Evolutionary conservation across 2,113 vertebrate genomes (phyloP).

Genomic region (Colaptes auratus): DNA sequence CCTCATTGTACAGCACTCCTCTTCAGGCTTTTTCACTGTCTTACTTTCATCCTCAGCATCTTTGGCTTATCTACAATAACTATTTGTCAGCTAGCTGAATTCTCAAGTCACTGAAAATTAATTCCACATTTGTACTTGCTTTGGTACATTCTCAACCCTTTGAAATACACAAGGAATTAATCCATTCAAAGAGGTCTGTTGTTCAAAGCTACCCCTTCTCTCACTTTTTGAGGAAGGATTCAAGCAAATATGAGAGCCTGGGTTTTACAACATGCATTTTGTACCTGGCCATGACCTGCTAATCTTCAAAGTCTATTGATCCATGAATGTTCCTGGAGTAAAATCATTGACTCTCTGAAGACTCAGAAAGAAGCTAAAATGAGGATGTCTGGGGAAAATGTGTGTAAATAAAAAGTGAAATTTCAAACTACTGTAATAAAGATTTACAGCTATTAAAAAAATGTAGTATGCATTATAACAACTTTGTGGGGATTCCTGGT

Average conservation of each 20-base stretch:
- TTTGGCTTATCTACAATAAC: conserved; percentile 22
- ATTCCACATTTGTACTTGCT: conserved; percentile 47
- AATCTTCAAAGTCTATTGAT: conserved; percentile 58
- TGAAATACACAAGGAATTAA: conserved; percentile 52
- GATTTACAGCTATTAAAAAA: neutral
- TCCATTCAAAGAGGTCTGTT: conserved; percentile 45
- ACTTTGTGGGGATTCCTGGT: neutral
- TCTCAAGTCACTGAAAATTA: conserved; percentile 44
- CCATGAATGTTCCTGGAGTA: conserved; percentile 10
- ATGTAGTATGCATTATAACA: neutral
- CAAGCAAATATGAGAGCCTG: conserved; percentile 31
- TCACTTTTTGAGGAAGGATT: conserved; percentile 27
- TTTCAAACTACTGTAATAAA: neutral
- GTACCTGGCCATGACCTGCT: conserved; percentile 47
- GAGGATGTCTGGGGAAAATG: neutral
- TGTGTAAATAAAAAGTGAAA: neutral
- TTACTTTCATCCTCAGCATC: neutral
- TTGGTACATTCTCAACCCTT: neutral
- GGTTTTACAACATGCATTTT: conserved; percentile 53
- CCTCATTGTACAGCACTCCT: neutral
- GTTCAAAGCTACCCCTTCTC: conserved; percentile 44
- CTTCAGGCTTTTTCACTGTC: neutral
- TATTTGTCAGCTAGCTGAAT: conserved; percentile 40
- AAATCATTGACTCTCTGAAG: conserved; percentile 33
- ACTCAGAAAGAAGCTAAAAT: conserved; percentile 20